phyloP scores from a whole-genome alignment of 2,888 invertebrate genomes.

The Perdita meconis region DNA sequence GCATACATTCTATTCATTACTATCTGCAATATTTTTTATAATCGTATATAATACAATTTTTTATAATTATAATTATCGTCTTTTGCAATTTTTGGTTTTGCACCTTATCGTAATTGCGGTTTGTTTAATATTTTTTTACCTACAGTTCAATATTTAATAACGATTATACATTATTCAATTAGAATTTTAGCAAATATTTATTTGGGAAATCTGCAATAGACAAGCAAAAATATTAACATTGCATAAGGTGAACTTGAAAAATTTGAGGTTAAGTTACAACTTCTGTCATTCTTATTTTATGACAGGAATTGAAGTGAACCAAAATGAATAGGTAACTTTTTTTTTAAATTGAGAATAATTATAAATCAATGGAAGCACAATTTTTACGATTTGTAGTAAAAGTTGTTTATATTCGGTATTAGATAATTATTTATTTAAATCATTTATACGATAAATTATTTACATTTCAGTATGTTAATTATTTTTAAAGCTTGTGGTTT shows the following conservation, averaged over 20 bases:
- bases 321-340: too few relatives aligned
- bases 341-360: too few relatives aligned
- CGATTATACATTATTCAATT: background rate
- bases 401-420: too few relatives aligned
- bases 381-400: too few relatives aligned
- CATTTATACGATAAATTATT: too few relatives aligned
- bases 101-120: too few relatives aligned
- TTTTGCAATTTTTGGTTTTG: background rate
- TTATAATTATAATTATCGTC: background rate
- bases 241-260: background rate
- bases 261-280: constrained; percentile 27
- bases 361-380: too few relatives aligned
- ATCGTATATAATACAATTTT: background rate
- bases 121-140: background rate
- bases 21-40: background rate
- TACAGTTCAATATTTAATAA: background rate
- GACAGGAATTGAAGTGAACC: background rate
- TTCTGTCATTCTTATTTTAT: background rate
- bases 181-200: background rate
- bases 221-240: background rate
- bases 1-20: background rate
- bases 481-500: too few relatives aligned
- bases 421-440: too few relatives aligned
- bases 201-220: too few relatives aligned
- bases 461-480: too few relatives aligned